A percentile compares a stretch with the other conserved stretches of the same genome.
These are phyloP conservation scores for Drosophila aff. DNA, from an alignment of 1,140 invertebrate species.

Conservation along the genomic window DNA sequence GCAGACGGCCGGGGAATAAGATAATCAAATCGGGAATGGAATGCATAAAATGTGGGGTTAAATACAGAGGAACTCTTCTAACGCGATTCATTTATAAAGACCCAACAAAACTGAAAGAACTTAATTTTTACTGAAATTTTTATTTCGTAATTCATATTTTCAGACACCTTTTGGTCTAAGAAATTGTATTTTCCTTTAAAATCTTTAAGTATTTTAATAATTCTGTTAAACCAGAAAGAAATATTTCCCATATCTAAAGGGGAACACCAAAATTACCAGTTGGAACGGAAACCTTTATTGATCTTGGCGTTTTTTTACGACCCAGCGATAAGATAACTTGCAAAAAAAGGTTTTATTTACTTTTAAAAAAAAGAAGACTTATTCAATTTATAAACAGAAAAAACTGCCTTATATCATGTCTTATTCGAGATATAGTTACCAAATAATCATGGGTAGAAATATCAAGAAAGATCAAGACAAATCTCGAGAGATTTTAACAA, in stretches of 20 bases:
- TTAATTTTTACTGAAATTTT: not conserved
- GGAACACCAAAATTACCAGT: not conserved
- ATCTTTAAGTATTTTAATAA: not conserved
- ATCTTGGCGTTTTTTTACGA: not conserved
- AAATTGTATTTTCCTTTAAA: no score
- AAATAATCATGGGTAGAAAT: not conserved
- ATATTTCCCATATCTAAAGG: not conserved
- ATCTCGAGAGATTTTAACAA: not conserved
- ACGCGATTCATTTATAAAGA: not conserved
- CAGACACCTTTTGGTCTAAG: no score
- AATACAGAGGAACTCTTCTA: constrained; percentile 1
- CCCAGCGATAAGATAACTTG: constrained; percentile 1
- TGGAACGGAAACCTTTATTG: constrained; percentile 1
- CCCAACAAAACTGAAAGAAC: not conserved
- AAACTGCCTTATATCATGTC: not conserved
- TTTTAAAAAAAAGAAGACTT: not conserved
- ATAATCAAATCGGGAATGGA: constrained; percentile 51
- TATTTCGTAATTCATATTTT: not conserved
- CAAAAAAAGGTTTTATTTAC: not conserved
- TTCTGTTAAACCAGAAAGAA: no score
- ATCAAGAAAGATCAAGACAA: not conserved
- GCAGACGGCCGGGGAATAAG: constrained; percentile 14
- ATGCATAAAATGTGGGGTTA: constrained; percentile 38
- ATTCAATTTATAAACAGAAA: not conserved
- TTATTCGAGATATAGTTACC: not conserved